Conservation (phyloP, 2,888 invertebrate species). For the Alitta virens region DNA sequence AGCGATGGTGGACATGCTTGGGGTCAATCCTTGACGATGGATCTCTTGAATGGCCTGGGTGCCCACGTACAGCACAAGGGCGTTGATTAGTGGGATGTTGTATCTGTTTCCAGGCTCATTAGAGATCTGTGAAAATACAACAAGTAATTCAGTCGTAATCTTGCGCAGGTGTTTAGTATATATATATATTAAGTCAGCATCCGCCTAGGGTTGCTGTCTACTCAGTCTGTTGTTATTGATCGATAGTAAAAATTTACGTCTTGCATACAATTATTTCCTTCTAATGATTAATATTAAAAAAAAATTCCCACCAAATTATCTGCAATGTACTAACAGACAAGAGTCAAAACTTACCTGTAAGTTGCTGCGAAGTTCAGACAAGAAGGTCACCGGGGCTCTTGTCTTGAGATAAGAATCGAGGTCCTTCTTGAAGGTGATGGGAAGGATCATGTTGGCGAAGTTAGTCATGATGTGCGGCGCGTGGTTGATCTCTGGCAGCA, state of each 20-base stretch:
- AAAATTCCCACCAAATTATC: too few species aligned
- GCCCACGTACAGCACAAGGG: slow-evolving; percentile 94
- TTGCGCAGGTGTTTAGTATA: too few species aligned
- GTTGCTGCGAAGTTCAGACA: slow-evolving; percentile 83
- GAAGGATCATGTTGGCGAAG: slow-evolving; percentile 82
- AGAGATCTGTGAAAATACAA: slow-evolving; percentile 29
- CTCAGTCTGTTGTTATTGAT: too few species aligned
- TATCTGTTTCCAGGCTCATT: slow-evolving; percentile 81
- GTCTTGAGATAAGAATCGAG: slow-evolving; percentile 94
- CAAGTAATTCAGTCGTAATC: background rate
- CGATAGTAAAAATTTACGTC: too few species aligned
- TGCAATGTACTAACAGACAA: too few species aligned
- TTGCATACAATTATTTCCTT: too few species aligned
- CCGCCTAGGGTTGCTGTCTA: too few species aligned
- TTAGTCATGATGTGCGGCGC: slow-evolving; percentile 88
- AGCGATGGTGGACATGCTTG: slow-evolving; percentile 91
- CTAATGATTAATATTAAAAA: too few species aligned
- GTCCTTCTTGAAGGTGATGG: slow-evolving; percentile 87
- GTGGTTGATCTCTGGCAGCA: slow-evolving; percentile 82
- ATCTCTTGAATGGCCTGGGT: slow-evolving; percentile 92
- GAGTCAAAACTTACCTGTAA: too few species aligned
- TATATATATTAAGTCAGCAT: too few species aligned
- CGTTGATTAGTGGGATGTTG: slow-evolving; percentile 95
- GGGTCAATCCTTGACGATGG: slow-evolving; percentile 84
- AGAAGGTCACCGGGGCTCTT: slow-evolving; percentile 89